Evolutionary conservation across 2,888 invertebrate genomes (phyloP), one percentile per base, ranked within the genome.

Genomic region (Lathronympha strigana): DNA sequence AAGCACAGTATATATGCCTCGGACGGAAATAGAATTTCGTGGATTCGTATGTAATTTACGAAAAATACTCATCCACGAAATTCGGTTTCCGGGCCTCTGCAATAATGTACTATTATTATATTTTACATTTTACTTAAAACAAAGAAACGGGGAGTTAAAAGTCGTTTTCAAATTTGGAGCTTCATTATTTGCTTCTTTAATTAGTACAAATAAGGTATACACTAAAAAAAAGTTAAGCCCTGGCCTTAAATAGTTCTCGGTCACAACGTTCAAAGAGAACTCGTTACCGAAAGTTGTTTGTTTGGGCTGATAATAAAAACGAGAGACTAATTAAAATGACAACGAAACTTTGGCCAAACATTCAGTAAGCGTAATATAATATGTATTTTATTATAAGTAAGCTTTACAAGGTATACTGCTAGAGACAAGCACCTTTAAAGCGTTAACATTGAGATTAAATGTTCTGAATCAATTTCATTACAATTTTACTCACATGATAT

Each of bases 181-280:
- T 45, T 54, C 47, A 38, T 62, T 62, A 62, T 54, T 53, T 58
- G n/a, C 33, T 31, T 54, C 53, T 62, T 54, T 54, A 53, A 62
- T 62, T 47, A 53, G 45, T 45, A 54, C 47, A 25, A 25, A 36
- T 19, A 62, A 53, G 45, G 23, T 33, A 33, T 25, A 54, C 17
- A 53, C 31, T 45, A 62, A 61, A 61, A 45, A 47, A 61, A 50
- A 61, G 38, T 61, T 40, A 40, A 51, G 50, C 40, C 43, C 15
- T 45, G 23, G 45, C 53, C 23, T 53, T 61, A 51, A 23, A 54
- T 47, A 38, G 47, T 54, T 57, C 19, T 43, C 31, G 45, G 62
- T 54, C 62, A 28, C 25, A 54, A 33, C 21, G 43, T 54, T 62
- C 54, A 54, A 62, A 62, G 62, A 25, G 62, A 62, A 54, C 62